Conservation (phyloP, 2,888 invertebrate species). For the Caenorhabditis auriculariae region DNA sequence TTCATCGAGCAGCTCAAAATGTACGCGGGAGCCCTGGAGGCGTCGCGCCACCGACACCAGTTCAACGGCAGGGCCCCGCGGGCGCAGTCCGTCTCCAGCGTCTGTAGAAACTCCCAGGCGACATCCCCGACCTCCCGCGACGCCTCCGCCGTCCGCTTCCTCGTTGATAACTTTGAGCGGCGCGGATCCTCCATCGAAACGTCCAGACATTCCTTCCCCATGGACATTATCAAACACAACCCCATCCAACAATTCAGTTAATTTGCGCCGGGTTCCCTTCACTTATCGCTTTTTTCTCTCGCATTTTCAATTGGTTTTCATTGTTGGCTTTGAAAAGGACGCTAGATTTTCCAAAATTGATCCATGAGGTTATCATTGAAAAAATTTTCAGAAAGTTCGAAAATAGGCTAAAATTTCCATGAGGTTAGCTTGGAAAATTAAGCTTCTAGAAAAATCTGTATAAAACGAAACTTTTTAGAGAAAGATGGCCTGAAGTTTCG, state of each 20-base stretch:
- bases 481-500: too few species aligned
- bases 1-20: slow-evolving; percentile 91
- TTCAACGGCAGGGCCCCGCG: slow-evolving; percentile 16
- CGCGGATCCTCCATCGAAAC: slow-evolving; percentile 3
- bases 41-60: slow-evolving; percentile 64
- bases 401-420: too few species aligned
- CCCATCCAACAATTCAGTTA: slow-evolving; percentile 34
- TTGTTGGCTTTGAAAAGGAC: too few species aligned
- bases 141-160: slow-evolving; percentile 12
- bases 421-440: too few species aligned
- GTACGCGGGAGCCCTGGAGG: slow-evolving; percentile 91
- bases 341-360: too few species aligned
- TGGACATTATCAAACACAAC: slow-evolving; percentile 25
- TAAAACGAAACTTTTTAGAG: too few species aligned
- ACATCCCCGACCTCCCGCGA: neutral
- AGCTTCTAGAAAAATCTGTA: too few species aligned
- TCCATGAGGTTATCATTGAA: too few species aligned
- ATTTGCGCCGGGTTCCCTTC: too few species aligned
- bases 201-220: slow-evolving; percentile 23
- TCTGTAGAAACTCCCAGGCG: neutral
- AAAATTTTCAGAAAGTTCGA: too few species aligned
- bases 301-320: too few species aligned
- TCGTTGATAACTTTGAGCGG: slow-evolving; percentile 21
- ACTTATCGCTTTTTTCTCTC: too few species aligned
- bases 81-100: slow-evolving; percentile 8